These are phyloP conservation scores for Tragulus kanchil DNA, from an alignment of 2,113 vertebrate genomes.

Conservation along the genomic window DNA sequence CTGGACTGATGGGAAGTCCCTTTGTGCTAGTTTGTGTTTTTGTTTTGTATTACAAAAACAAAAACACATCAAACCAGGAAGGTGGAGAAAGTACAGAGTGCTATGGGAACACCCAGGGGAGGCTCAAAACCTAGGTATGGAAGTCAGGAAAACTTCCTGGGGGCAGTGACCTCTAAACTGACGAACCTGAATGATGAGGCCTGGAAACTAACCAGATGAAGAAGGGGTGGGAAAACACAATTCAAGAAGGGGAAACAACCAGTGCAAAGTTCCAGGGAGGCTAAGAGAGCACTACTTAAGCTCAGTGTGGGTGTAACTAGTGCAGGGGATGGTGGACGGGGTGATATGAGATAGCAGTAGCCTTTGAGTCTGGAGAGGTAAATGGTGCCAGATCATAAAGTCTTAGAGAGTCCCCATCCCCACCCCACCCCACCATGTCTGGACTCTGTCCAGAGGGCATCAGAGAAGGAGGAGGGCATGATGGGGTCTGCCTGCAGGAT, in stretches of 20 bases:
- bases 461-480: not conserved
- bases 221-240: not conserved
- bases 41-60: no score
- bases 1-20: no score
- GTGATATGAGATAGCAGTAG: not conserved
- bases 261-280: not conserved
- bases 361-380: not conserved
- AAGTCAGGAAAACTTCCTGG: slow-evolving; percentile 16
- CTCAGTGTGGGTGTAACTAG: not conserved
- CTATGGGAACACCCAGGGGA: not conserved
- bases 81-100: not conserved
- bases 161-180: not conserved
- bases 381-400: not conserved
- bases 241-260: not conserved
- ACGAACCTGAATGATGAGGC: slow-evolving; percentile 30
- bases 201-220: not conserved
- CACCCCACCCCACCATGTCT: not conserved
- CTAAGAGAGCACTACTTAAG: slow-evolving; percentile 10
- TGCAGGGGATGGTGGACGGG: no score
- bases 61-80: no score
- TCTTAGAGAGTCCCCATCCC: not conserved
- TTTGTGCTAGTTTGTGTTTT: no score
- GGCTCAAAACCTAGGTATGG: not conserved
- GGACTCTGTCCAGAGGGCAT: not conserved
- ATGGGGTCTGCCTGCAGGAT: not conserved